Percentiles rank a stretch among this genome's conserved stretches.
phyloP scores from a whole-genome alignment of 1,140 invertebrate genomes.

The Contarinia nasturtii region DNA sequence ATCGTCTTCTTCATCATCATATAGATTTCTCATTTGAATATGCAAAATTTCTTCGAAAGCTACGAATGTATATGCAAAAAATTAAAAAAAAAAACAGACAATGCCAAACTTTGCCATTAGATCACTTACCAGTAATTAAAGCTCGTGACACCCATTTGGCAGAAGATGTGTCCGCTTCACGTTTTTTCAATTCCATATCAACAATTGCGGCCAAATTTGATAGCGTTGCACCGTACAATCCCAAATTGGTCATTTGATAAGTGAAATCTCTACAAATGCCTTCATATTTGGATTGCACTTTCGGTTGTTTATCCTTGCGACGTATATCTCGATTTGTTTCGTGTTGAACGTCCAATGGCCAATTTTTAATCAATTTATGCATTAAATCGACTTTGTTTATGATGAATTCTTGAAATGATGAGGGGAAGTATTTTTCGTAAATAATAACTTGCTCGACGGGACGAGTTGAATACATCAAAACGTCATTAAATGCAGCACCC shows the following conservation, averaged over 20 bases:
- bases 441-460: slow-evolving; percentile 29
- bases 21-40: slow-evolving; percentile 6
- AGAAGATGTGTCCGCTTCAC: slow-evolving; percentile 22
- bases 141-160: slow-evolving; percentile 24
- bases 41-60: too few species aligned
- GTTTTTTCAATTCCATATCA: slow-evolving; percentile 38
- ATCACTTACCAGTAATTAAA: slow-evolving; percentile 22
- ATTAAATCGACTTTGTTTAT: neutral
- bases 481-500: slow-evolving; percentile 35
- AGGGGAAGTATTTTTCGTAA: slow-evolving; percentile 7
- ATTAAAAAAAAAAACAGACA: too few species aligned
- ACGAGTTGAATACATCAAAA: slow-evolving; percentile 39
- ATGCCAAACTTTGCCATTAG: too few species aligned
- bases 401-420: slow-evolving; percentile 1
- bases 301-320: slow-evolving; percentile 2
- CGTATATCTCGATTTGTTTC: slow-evolving; percentile 6
- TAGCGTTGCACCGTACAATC: slow-evolving; percentile 36
- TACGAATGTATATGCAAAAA: too few species aligned
- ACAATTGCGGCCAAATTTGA: slow-evolving; percentile 34
- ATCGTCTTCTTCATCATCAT: slow-evolving; percentile 15
- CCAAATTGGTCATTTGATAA: slow-evolving; percentile 28
- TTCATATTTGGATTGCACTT: slow-evolving; percentile 11
- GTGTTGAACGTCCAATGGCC: slow-evolving; percentile 11
- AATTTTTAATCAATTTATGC: slow-evolving; percentile 3
- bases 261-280: slow-evolving; percentile 15